Evolutionary conservation across 2,113 vertebrate genomes (phyloP).

Genomic region (Pygoscelis antarcticus): DNA sequence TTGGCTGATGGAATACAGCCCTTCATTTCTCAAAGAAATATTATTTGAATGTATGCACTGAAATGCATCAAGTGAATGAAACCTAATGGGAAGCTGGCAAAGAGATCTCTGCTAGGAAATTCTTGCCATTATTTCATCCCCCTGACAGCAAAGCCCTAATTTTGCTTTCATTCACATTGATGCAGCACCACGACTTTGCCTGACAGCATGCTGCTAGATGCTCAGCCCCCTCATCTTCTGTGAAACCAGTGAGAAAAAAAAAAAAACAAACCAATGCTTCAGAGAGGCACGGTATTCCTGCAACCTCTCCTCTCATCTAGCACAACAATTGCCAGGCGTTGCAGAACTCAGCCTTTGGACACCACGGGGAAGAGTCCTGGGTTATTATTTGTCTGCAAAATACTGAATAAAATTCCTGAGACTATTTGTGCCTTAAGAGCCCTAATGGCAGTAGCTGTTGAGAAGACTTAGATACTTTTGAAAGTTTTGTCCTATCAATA

Average conservation of each 20-base stretch:
- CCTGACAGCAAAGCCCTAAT: neutral
- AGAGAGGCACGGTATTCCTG: neutral
- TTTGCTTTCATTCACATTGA: constrained; percentile 7
- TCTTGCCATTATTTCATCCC: neutral
- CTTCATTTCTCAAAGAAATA: neutral
- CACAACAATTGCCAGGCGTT: accelerated
- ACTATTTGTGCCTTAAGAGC: neutral
- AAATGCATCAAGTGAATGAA: constrained; percentile 13
- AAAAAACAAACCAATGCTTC: neutral
- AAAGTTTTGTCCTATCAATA: neutral
- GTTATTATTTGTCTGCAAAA: neutral
- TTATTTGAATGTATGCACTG: neutral
- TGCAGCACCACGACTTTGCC: neutral
- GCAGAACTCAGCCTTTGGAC: neutral
- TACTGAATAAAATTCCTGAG: neutral
- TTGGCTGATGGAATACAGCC: neutral
- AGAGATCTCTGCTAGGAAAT: neutral
- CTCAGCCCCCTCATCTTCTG: neutral
- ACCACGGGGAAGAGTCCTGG: neutral
- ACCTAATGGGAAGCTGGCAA: neutral
- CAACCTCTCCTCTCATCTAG: neutral
- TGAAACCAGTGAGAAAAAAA: neutral
- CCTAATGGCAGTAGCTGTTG: neutral
- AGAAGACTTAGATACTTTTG: neutral
- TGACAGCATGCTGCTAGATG: neutral